Conservation (phyloP, 2,113 vertebrate species). For the Pomatorhinus ruficollis region DNA sequence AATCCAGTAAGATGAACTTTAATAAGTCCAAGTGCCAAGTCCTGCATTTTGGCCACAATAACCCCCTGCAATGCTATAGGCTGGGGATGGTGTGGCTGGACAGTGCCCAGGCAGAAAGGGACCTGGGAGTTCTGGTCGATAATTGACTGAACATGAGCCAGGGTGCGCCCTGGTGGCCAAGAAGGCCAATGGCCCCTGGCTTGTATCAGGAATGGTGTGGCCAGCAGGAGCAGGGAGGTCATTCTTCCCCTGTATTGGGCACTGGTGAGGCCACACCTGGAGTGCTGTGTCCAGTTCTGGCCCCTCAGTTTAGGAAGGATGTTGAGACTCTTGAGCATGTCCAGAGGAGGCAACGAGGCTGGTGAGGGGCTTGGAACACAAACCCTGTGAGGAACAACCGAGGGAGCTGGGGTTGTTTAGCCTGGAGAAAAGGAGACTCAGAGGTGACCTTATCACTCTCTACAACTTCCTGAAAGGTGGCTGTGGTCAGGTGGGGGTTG, state of each 20-base stretch:
- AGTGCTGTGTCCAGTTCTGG: neutral
- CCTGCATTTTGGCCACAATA: neutral
- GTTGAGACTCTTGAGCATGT: accelerated
- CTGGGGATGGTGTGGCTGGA: neutral
- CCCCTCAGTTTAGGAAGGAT: neutral
- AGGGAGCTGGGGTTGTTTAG: neutral
- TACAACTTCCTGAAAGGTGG: neutral
- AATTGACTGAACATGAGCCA: neutral
- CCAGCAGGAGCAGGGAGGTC: neutral
- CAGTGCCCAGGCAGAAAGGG: too few relatives aligned
- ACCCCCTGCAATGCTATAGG: too few relatives aligned
- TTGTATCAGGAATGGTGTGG: neutral
- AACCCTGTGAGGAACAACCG: accelerated
- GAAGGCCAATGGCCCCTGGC: neutral
- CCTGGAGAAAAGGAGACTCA: neutral
- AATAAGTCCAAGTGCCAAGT: neutral
- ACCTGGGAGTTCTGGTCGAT: too few relatives aligned
- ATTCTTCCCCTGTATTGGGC: neutral
- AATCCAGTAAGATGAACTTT: neutral
- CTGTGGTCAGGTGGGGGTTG: too few relatives aligned
- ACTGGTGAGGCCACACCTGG: neutral
- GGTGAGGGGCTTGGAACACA: neutral
- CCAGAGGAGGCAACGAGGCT: neutral
- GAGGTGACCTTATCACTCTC: too few relatives aligned
- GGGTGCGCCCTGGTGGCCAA: neutral